Evolutionary conservation across 2,113 vertebrate genomes (phyloP), one percentile per base, ranked within the genome.

Genomic region (Mirza zaza): DNA sequence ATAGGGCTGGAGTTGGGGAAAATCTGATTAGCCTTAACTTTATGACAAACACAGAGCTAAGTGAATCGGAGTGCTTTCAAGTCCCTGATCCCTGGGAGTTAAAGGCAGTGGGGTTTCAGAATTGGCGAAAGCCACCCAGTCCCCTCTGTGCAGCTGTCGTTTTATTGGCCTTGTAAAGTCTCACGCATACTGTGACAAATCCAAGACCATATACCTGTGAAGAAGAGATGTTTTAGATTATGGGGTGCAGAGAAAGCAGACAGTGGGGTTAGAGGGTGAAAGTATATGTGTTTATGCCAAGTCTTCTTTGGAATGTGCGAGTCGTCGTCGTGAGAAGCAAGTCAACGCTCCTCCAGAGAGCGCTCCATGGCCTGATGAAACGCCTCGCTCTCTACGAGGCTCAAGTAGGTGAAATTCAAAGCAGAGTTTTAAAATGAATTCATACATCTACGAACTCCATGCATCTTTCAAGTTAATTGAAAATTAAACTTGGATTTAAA

Each of bases 131-230:
- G 92, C 85, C 94, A 81, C 96, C 96, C 90, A 68, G 23, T 89
- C 84, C 77, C 87, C 87, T 95, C 91, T 68, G 27, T 27, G 34
- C 97, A 97, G 97, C 95, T 97, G 97, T 97, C 93, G 88, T 95
- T 97, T 98, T 98, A 97, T 98, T 97, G 95, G 93, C 90, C 97
- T 97, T 97, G 96, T 98, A 98, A 98, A 98, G 96, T 97, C 87
- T 97, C 85, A 25, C 77, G 15, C 91, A 96, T 85, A 92, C 93
- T 80, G 81, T 98, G 98, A 98, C 98, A 97, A 98, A 97, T 97
- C 97, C 97, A 97, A 96, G 96, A 97, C 94, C 85, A 89, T 96
- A 95, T 98, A 98, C 97, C 96, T 97, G 98, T 4, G 81, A 97
- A 96, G 97, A 97, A 59, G 91, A 96, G 96, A 97, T 96, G 93